phyloP scores from a whole-genome alignment of 2,113 vertebrate genomes.

The Crotalus helleri region DNA sequence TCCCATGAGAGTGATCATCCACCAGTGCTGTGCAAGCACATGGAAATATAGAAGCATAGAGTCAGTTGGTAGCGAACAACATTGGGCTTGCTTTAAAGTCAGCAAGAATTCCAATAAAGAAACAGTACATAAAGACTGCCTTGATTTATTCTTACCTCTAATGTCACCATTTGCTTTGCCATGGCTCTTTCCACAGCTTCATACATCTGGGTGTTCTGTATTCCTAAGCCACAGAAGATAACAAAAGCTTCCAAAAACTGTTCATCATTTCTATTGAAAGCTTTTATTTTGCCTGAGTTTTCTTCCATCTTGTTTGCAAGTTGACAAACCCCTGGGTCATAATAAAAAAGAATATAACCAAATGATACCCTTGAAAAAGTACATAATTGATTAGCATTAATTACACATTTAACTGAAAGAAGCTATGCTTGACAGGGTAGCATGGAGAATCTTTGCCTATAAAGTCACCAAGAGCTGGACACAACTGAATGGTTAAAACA shows the following conservation, averaged over 20 bases:
- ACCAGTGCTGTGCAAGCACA: slow-evolving; percentile 15
- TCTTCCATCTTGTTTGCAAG: slow-evolving; percentile 96
- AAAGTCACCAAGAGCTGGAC: too few relatives aligned
- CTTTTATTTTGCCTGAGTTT: slow-evolving; percentile 77
- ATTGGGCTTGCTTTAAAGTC: slow-evolving; percentile 10
- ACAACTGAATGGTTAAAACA: too few relatives aligned
- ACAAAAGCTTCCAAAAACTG: slow-evolving; percentile 97
- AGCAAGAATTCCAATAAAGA: slow-evolving; percentile 5
- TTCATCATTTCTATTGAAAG: slow-evolving; percentile 96
- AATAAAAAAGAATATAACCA: neutral
- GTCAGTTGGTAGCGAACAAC: slow-evolving; percentile 8
- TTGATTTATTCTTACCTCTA: slow-evolving; percentile 83
- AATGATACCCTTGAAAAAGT: neutral
- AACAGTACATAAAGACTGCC: slow-evolving; percentile 36
- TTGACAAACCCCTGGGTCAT: slow-evolving; percentile 87
- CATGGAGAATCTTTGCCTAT: too few relatives aligned
- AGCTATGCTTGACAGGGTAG: too few relatives aligned
- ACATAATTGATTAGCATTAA: neutral
- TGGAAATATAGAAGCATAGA: neutral
- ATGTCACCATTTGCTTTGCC: slow-evolving; percentile 96
- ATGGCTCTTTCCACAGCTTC: slow-evolving; percentile 93
- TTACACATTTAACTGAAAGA: neutral
- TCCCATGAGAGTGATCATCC: slow-evolving; percentile 9
- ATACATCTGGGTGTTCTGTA: slow-evolving; percentile 99
- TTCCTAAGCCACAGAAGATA: slow-evolving; percentile 95